Percentiles rank a stretch among this genome's conserved stretches.
phyloP scores from a whole-genome alignment of 1,140 invertebrate genomes.

The Lepidurus packardi region DNA sequence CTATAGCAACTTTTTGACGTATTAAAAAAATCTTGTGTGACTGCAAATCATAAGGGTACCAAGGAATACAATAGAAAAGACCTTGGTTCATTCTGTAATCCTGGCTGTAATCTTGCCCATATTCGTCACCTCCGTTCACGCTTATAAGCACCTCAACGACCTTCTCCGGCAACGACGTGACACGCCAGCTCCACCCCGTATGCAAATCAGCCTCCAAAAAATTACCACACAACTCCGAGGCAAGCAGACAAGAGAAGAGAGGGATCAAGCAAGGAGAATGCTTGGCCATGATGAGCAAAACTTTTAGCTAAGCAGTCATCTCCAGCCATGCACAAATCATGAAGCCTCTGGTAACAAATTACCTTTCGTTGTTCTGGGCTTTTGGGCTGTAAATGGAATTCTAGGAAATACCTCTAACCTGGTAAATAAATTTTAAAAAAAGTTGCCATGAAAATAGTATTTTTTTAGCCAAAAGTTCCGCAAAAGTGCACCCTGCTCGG shows the following conservation, averaged over 20 bases:
- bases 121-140: slow-evolving; percentile 17
- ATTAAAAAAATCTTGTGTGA: background rate
- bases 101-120: slow-evolving; percentile 21
- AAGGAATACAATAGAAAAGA: background rate
- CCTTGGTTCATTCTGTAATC: slow-evolving; percentile 14
- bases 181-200: slow-evolving; percentile 20
- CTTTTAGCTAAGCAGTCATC: background rate
- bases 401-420: background rate
- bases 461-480: background rate
- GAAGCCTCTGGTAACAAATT: background rate
- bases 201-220: background rate
- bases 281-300: background rate
- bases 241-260: background rate
- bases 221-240: background rate
- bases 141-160: slow-evolving; percentile 9
- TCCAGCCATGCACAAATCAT: background rate
- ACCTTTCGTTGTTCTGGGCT: background rate
- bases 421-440: background rate
- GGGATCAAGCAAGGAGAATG: background rate
- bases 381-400: background rate
- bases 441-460: background rate
- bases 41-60: slow-evolving; percentile 10
- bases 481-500: background rate
- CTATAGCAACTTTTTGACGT: background rate
- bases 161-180: slow-evolving; percentile 12